Evolutionary conservation across 53 echinoderm and acorn worm genomes (phyloP), one percentile per base, ranked within the genome.

Genomic region (Antedon mediterranea): DNA sequence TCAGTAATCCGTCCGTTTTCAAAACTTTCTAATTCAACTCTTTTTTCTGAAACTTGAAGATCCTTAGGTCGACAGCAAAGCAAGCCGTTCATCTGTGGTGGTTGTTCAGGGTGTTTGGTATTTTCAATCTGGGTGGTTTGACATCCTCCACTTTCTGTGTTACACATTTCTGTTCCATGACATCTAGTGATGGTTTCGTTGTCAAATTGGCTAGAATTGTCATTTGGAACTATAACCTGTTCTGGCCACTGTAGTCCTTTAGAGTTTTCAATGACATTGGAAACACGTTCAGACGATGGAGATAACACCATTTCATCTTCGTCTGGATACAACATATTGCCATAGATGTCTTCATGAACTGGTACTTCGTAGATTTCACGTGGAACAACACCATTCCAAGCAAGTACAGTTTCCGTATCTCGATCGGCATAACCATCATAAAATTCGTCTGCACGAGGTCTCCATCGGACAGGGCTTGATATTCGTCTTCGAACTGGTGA

Each of bases 381-480:
- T 0, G 94, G 94, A 79, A 89, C 91, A 29, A 91, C 89, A n/a
- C 94, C 94, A 78, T 94, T 94, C 94, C 94, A 94, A 31, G 94
- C 94, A 20, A 94, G 83, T 26, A 94, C 83, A 29, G 89, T 91
- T 31, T 94, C 91, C 73, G 82, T 87, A 75, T 94, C 94, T 9
- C 89, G 80, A 28, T 31, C 75, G 28, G 31, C 23, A 41, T 75
- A 44, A 26, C 34, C 76, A 71, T 84, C 83, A 37, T 86, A 80
- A 42, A 85, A 87, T 18, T 57, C 57, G 9, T 18, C 57, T 3
- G 57, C 14, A 9, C 93, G 82, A 0, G 82, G 15, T 81, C 85
- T 89, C 72, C 85, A 84, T 30, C 94, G 72, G 4, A 94, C 89
- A 28, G 94, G 94, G 80, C 94, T 94, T 32, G 94, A 86, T 73